Base-by-base conservation (phyloP, 2,113 vertebrate genomes). In the Gallinago paraguaiae region DNA sequence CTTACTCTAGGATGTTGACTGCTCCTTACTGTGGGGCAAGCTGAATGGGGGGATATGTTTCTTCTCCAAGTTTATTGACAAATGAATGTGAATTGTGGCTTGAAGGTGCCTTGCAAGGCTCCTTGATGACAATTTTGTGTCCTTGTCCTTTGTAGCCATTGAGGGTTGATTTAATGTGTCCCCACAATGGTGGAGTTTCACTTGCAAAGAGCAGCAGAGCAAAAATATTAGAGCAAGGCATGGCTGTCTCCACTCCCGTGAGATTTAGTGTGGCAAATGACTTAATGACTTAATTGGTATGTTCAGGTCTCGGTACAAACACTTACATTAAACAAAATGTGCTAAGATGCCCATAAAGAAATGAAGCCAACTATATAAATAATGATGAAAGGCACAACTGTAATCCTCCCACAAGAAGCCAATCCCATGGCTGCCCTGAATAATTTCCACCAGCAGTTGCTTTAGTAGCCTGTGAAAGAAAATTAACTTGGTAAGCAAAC, bases 191-290 rank as follows among this genome's bases (percentile, higher is more conserved):
- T 27, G n/a, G 28, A 19, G 41, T 43, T 46, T 64, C 24, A 9
- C 1, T 5, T 51, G 33, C 35, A 37, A 24, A 64, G 46, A 65
- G 41, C 60, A 68, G 28, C 68, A 67, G 23, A 64, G 17, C 9
- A 11, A 35, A 71, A 63, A 18, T 2, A 24, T 1, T 56, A 57
- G 28, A 11, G 56, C 24, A 46, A 24, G 81, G 43, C n/a, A 13
- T 8, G 35, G 54, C 43, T n/a, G 11, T 37, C 76, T 31, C 71
- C 30, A 6, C 1, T 9, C n/a, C n/a, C 0, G 0, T 7, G 39
- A 30, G 13, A 6, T 35, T 10, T 30, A 31, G 24, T 2, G 60
- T 41, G 71, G 71, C 39, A 63, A 78, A 64, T 1, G n/a, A 45
- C 51, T 41, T 54, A 30, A 50, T 28, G 1, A 7, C 20, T 63